Base-by-base conservation (phyloP, 1,140 invertebrate species). In the Schlechtendalia chinensis region DNA sequence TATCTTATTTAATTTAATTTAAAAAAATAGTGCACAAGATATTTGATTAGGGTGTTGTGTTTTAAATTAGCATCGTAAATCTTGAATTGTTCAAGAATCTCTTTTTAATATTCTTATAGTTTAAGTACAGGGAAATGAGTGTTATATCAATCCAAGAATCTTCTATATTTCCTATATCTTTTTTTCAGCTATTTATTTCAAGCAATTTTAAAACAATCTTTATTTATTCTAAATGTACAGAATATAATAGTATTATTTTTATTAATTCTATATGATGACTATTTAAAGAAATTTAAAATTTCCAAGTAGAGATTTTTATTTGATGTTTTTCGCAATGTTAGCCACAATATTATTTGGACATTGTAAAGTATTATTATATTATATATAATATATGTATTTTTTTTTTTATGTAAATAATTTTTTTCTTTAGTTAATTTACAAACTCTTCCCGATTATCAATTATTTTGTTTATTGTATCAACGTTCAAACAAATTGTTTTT, bases 231-330 rank as follows among this genome's bases (percentile, higher is more conserved):
- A 24, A 24, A 17, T 47, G n/a, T n/a, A n/a, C n/a, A n/a, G n/a
- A n/a, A 47, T 69, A 22, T 47, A 24, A 24, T 47, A 47, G 32
- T 47, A 69, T 47, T 69, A 69, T 47, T 69, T 32, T 47, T 47
- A 22, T 69, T 22, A 47, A 16, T 4, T 45, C 16, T 14, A 63
- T 39, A 47, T 47, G 24, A 22, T 69, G 24, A 67, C 3, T 24
- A 14, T 45, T 47, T 65, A 2, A 39, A 39, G 11, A 39, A 39
- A n/a, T 65, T 65, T 39, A 32, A 39, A n/a, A 11, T 1, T 1
- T 69, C 16, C 22, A 47, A 22, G 12, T 3, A 24, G 5, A 22
- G 22, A 45, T 45, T 54, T n/a, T 12, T 16, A 53, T 53, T 53
- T 2, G 12, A 56, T n/a, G n/a, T n/a, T 56, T 8, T 22, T 16